These are phyloP conservation scores for cattle (Bos taurus) DNA, from an alignment of 2,113 vertebrate species.

Conservation along the genomic window DNA sequence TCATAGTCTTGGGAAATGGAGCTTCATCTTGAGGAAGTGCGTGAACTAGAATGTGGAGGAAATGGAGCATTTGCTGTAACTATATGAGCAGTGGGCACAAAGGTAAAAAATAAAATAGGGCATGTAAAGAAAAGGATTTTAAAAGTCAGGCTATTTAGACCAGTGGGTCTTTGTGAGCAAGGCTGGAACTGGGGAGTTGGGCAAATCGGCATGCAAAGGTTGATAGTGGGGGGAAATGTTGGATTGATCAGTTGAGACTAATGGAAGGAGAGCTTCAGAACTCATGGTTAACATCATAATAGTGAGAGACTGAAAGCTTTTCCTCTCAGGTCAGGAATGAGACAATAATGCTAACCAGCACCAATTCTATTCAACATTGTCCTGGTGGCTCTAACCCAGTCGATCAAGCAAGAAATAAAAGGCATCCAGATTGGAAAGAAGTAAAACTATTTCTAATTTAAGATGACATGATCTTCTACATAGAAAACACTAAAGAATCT, in stretches of 20 bases:
- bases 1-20: background rate
- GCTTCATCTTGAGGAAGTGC: background rate
- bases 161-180: background rate
- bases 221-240: background rate
- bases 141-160: background rate
- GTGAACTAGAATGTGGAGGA: background rate
- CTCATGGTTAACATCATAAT: background rate
- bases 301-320: background rate
- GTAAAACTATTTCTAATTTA: background rate
- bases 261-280: background rate
- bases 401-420: background rate
- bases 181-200: background rate
- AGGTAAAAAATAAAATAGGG: conserved; percentile 2
- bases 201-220: background rate
- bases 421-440: background rate
- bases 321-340: background rate
- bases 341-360: background rate
- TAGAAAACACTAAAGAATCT: conserved; percentile 5
- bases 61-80: background rate
- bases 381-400: background rate
- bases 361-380: background rate
- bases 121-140: background rate
- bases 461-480: background rate
- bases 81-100: background rate
- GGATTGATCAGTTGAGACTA: background rate